Percentiles rank a stretch among this genome's conserved stretches.
These are phyloP conservation scores for Hymenochirus boettgeri DNA, from an alignment of 2,113 vertebrate species.

Conservation along the genomic window DNA sequence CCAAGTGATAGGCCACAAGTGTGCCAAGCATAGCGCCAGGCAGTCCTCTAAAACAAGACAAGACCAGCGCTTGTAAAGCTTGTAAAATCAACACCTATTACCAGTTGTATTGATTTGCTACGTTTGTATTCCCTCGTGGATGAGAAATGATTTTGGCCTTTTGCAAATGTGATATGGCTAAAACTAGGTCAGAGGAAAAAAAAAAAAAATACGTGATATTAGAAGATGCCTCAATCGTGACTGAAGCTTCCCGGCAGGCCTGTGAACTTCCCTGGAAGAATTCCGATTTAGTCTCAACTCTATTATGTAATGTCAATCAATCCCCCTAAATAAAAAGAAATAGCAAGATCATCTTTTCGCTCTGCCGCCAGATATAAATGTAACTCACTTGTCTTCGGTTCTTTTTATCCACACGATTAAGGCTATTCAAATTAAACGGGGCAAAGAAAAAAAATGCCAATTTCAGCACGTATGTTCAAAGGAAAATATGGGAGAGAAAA, in stretches of 20 bases:
- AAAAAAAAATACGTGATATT: too few species aligned
- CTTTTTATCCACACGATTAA: constrained; percentile 8
- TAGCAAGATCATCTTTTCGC: constrained; percentile 2
- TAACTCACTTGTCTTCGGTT: neutral
- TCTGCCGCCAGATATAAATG: constrained; percentile 20
- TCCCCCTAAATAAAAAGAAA: constrained; percentile 2
- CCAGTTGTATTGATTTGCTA: neutral
- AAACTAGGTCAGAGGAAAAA: neutral
- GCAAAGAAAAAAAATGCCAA: neutral
- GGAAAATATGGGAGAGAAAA: too few species aligned
- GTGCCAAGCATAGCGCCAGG: too few species aligned
- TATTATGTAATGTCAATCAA: constrained; percentile 24
- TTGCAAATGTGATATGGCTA: neutral
- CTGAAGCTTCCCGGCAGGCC: neutral
- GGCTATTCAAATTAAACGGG: neutral
- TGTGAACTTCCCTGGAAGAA: neutral
- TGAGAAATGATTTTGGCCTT: neutral
- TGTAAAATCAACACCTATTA: too few species aligned
- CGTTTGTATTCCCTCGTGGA: neutral
- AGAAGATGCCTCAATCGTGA: neutral
- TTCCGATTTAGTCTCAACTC: constrained; percentile 8
- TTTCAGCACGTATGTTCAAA: too few species aligned
- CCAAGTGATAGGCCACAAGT: too few species aligned
- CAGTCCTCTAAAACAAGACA: too few species aligned
- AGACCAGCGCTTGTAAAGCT: too few species aligned